phyloP scores from a whole-genome alignment of 2,113 vertebrate species.

The Brachypteracias leptosomus region DNA sequence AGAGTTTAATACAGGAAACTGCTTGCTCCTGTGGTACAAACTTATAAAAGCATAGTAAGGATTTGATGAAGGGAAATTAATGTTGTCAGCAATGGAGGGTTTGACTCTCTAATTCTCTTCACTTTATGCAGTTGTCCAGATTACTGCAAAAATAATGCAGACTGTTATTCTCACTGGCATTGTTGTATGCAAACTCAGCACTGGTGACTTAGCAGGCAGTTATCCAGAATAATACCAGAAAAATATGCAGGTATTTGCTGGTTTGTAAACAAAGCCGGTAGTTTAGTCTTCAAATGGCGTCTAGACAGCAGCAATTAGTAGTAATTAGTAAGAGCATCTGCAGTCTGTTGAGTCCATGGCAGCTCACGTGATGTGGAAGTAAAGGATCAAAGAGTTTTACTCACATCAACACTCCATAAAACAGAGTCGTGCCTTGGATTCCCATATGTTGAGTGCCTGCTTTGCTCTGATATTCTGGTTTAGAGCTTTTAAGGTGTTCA shows the following conservation, averaged over 20 bases:
- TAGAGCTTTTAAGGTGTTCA: not conserved
- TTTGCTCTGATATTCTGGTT: not conserved
- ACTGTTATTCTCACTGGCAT: not conserved
- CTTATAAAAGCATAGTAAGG: not conserved
- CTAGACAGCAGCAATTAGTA: conserved; percentile 62
- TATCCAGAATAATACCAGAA: not conserved
- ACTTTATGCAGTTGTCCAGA: not conserved
- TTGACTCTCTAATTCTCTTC: not conserved
- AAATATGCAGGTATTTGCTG: not conserved
- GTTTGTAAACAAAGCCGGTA: conserved; percentile 28
- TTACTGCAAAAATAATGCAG: not conserved
- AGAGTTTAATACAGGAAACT: not conserved
- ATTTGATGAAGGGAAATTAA: not conserved
- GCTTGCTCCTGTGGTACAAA: not conserved
- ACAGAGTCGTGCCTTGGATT: not conserved
- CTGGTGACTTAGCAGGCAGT: not conserved
- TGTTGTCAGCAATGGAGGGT: not conserved
- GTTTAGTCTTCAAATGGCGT: conserved; percentile 44
- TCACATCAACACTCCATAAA: not conserved
- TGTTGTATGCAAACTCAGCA: not conserved
- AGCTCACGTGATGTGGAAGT: not conserved
- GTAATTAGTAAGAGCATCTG: conserved; percentile 58
- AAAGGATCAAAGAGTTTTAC: not conserved
- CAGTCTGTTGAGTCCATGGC: not conserved
- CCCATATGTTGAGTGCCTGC: not conserved